phyloP scores from a whole-genome alignment of 2,113 vertebrate species.

The Prinia subflava region DNA sequence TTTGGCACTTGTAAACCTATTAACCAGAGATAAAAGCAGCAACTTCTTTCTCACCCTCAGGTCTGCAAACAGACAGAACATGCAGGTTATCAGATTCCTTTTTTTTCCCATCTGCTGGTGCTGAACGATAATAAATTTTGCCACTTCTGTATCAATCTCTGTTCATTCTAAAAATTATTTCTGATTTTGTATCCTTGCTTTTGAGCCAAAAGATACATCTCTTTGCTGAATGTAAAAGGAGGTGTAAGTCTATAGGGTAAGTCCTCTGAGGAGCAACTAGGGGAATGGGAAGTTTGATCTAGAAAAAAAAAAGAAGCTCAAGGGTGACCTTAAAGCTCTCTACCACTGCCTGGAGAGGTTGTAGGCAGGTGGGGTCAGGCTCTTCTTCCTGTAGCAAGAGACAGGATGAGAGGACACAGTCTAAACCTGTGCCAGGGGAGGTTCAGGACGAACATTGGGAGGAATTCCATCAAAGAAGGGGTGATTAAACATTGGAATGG shows the following conservation, averaged over 20 bases:
- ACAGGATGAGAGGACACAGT: neutral
- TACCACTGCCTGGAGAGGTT: neutral
- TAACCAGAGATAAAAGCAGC: slow-evolving; percentile 65
- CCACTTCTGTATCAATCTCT: neutral
- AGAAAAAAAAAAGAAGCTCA: neutral
- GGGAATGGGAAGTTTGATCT: neutral
- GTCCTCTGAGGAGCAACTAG: neutral
- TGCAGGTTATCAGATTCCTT: slow-evolving; percentile 66
- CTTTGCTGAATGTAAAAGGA: neutral
- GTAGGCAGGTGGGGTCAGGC: neutral
- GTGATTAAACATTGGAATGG: neutral
- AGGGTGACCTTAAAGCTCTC: neutral
- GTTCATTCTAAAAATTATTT: neutral
- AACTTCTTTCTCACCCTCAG: slow-evolving; percentile 75
- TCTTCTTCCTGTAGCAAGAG: neutral
- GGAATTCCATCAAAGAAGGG: neutral
- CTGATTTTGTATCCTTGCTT: neutral
- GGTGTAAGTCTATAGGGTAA: neutral
- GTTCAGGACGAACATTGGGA: neutral
- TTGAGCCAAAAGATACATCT: neutral
- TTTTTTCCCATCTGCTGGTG: slow-evolving; percentile 74
- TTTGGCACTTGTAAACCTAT: neutral
- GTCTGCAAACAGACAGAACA: slow-evolving; percentile 75
- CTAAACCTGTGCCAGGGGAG: neutral
- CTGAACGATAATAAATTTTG: neutral